phyloP scores from a whole-genome alignment of 2,888 invertebrate species.

The Epinotia bilunana region DNA sequence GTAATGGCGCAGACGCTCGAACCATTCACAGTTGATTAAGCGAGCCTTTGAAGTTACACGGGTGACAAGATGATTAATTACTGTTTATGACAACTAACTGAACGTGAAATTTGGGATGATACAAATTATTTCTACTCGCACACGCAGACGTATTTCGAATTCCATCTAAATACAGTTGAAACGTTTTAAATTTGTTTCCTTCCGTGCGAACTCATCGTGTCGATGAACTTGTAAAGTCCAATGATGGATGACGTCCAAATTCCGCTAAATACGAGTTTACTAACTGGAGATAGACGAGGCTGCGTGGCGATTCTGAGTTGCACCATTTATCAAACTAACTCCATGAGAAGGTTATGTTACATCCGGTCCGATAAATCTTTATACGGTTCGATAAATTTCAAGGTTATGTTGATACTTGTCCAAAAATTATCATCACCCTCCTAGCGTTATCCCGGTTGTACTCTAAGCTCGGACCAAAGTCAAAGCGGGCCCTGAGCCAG shows the following conservation, averaged over 20 bases:
- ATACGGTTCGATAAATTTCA: constrained; percentile 9
- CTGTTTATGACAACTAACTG: constrained; percentile 74
- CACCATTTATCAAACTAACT: constrained; percentile 35
- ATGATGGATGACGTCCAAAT: constrained; percentile 43
- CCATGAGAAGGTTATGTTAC: constrained; percentile 1
- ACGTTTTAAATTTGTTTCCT: constrained; percentile 36
- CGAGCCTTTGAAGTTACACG: constrained; percentile 74
- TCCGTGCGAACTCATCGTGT: constrained; percentile 35
- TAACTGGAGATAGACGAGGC: constrained; percentile 23
- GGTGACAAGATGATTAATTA: constrained; percentile 77
- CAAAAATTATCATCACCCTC: too few species aligned
- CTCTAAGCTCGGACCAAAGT: too few species aligned
- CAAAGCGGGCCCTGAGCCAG: too few species aligned
- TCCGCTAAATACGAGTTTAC: constrained; percentile 36
- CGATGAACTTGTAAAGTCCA: constrained; percentile 41
- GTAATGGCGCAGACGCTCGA: constrained; percentile 70
- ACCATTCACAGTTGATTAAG: constrained; percentile 80
- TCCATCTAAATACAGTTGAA: constrained; percentile 35
- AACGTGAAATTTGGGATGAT: constrained; percentile 52
- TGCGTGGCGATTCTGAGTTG: constrained; percentile 17
- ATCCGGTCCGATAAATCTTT: constrained; percentile 17
- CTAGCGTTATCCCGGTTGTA: too few species aligned
- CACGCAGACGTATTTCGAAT: constrained; percentile 27
- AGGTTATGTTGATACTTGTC: too few species aligned
- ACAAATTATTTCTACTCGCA: constrained; percentile 42